Evolutionary conservation across 2,113 vertebrate species (phyloP).

Genomic region (Myrmophylax atrothorax): DNA sequence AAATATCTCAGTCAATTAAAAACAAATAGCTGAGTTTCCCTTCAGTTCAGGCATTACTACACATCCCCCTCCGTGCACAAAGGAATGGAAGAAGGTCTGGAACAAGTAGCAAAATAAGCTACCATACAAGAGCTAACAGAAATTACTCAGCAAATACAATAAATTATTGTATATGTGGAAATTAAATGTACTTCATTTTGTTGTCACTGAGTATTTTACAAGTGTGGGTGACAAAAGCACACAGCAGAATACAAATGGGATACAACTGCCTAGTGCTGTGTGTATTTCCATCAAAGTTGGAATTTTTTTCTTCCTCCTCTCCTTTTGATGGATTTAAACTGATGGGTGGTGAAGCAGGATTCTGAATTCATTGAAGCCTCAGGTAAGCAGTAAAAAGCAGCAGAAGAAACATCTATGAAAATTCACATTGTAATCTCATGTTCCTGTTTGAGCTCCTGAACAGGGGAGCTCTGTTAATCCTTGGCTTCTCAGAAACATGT

Average conservation of each 20-base stretch:
- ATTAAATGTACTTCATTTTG: constrained; percentile 28
- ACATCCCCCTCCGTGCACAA: not conserved
- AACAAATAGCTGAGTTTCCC: not conserved
- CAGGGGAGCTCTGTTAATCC: not conserved
- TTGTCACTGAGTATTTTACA: constrained; percentile 33
- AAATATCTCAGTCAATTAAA: not conserved
- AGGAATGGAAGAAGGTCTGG: not conserved
- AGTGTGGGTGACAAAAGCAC: not conserved
- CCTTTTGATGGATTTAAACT: constrained; percentile 20
- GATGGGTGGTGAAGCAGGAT: not conserved
- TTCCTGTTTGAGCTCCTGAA: not conserved
- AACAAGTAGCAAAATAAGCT: constrained; percentile 18
- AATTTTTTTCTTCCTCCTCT: not conserved
- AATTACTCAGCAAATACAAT: constrained; percentile 5
- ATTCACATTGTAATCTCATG: not conserved
- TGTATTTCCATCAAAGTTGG: not conserved
- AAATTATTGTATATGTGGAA: not conserved
- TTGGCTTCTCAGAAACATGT: not conserved
- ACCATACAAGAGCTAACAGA: not conserved
- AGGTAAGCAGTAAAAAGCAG: not conserved
- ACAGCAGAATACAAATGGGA: constrained; percentile 25
- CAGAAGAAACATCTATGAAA: not conserved
- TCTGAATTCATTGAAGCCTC: not conserved
- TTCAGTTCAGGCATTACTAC: not conserved
- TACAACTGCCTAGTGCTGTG: not conserved